These are phyloP conservation scores for Elgaria multicarinata DNA, from an alignment of 2,113 vertebrate species.

Conservation along the genomic window DNA sequence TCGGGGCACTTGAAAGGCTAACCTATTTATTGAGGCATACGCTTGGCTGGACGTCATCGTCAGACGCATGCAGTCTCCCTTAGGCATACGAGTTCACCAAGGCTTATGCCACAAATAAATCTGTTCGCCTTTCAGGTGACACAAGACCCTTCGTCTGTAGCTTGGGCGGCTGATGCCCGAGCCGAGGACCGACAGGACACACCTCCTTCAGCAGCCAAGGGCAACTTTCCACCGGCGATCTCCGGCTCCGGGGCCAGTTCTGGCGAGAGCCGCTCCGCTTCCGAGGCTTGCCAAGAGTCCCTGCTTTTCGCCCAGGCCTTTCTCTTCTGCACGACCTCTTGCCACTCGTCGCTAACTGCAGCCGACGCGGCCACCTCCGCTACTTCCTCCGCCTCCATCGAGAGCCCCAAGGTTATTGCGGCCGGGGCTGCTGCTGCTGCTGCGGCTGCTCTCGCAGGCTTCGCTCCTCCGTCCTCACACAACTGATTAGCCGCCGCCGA, in stretches of 20 bases:
- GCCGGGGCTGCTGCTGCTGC: neutral
- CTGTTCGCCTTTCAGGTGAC: neutral
- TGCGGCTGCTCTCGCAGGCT: neutral
- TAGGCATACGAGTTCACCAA: neutral
- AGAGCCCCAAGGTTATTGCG: neutral
- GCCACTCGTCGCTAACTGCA: constrained; percentile 75
- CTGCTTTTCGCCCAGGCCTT: constrained; percentile 92
- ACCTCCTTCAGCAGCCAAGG: constrained; percentile 77
- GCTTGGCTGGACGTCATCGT: neutral
- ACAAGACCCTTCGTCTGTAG: no score
- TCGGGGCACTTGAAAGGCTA: neutral
- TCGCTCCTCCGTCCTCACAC: neutral
- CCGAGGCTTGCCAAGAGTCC: constrained; percentile 89
- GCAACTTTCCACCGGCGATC: constrained; percentile 58
- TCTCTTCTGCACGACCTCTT: constrained; percentile 78
- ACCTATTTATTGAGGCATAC: neutral
- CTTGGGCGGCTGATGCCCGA: no score
- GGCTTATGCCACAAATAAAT: neutral
- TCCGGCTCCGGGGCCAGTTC: constrained; percentile 66
- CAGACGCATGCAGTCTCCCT: neutral
- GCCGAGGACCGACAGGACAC: neutral
- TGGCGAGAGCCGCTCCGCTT: constrained; percentile 78
- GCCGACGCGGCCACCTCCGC: constrained; percentile 42
- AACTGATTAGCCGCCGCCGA: no score
- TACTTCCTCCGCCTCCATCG: constrained; percentile 73